A percentile compares a stretch with the other conserved stretches of the same genome.
Conservation (phyloP, 2,888 invertebrate species). For the Drosophila meridionalis region DNA sequence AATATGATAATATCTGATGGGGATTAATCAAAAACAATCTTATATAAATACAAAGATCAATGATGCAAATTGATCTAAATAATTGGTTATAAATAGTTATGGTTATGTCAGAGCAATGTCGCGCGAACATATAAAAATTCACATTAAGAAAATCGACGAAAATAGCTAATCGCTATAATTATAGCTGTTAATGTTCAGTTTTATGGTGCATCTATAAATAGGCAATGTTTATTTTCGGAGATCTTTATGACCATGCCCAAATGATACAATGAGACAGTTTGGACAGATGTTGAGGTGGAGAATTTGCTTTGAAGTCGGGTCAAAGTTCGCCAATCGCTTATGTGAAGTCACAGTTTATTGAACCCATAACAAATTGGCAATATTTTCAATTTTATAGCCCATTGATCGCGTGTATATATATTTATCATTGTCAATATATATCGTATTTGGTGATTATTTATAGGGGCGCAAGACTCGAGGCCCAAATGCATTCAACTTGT, state of each 20-base stretch:
- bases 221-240: not conserved
- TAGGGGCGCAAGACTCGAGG: conserved; percentile 1
- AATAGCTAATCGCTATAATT: conserved; percentile 11
- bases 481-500: conserved; percentile 16
- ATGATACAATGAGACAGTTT: not conserved
- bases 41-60: not conserved
- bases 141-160: conserved; percentile 1
- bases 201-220: conserved; percentile 16
- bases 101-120: conserved; percentile 5
- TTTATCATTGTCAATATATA: conserved; percentile 56
- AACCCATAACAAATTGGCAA: conserved; percentile 38
- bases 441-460: conserved; percentile 30
- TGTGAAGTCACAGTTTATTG: conserved; percentile 42
- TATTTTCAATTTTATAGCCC: conserved; percentile 41
- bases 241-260: not conserved
- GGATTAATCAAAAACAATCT: too few relatives aligned
- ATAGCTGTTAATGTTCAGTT: conserved; percentile 16
- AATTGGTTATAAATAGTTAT: conserved; percentile 6
- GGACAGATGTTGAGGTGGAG: too few relatives aligned
- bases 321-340: conserved; percentile 25
- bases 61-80: conserved; percentile 3
- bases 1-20: too few relatives aligned
- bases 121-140: not conserved
- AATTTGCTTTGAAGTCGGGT: conserved; percentile 13
- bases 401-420: conserved; percentile 19